A percentile compares a stretch with the other conserved stretches of the same genome.
Evolutionary conservation across 2,888 invertebrate genomes (phyloP).

Genomic region (Stegophylla sp.): DNA sequence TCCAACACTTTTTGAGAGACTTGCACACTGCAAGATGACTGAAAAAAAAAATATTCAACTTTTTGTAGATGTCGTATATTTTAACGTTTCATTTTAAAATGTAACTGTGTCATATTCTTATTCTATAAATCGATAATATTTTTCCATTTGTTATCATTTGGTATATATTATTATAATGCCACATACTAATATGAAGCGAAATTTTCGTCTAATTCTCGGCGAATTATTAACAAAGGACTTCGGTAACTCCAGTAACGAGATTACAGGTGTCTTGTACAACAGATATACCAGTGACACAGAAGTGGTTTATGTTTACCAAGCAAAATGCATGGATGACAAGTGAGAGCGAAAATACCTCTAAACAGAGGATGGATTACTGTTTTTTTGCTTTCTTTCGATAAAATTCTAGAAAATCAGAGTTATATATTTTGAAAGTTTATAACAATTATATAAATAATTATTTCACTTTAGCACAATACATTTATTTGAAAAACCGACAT

Average conservation of each 20-base stretch:
- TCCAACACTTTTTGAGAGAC: neutral
- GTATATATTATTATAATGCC: constrained; percentile 1
- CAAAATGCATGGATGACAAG: constrained; percentile 27
- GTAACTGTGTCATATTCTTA: too few relatives aligned
- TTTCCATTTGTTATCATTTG: neutral
- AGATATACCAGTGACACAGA: constrained; percentile 31
- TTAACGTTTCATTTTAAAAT: neutral
- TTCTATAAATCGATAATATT: neutral
- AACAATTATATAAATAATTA: too few relatives aligned
- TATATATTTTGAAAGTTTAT: too few relatives aligned
- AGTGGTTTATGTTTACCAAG: constrained; percentile 29
- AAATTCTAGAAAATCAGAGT: constrained; percentile 27
- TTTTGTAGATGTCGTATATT: neutral
- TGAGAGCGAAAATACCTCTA: constrained; percentile 8
- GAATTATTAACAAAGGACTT: constrained; percentile 28
- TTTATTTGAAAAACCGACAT: too few relatives aligned
- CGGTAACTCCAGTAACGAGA: constrained; percentile 25
- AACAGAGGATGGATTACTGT: constrained; percentile 31
- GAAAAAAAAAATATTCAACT: neutral
- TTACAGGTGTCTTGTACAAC: neutral
- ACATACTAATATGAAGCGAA: constrained; percentile 7
- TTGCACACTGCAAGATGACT: neutral
- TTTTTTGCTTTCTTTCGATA: constrained; percentile 17
- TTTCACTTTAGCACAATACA: too few relatives aligned
- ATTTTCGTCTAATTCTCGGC: constrained; percentile 19